Conservation (phyloP, 1,140 invertebrate genomes). For the Lordiphosa mommai region DNA sequence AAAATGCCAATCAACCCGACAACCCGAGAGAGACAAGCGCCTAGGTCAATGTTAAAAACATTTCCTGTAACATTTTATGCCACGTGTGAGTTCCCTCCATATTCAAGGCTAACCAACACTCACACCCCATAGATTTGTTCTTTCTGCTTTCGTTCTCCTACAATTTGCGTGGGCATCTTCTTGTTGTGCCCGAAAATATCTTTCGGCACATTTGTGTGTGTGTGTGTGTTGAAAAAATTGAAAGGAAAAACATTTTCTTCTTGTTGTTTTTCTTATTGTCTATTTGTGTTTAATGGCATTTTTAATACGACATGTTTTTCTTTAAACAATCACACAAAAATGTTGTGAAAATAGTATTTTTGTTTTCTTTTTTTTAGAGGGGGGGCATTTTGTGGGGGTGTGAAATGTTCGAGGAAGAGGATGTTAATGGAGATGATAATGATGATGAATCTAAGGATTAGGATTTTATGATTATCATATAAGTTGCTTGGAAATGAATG, state of each 20-base stretch:
- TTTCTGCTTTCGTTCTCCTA: not conserved
- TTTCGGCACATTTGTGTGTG: slow-evolving; percentile 38
- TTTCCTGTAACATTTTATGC: slow-evolving; percentile 35
- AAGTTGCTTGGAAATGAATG: too few relatives aligned
- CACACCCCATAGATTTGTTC: not conserved
- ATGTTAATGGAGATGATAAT: not conserved
- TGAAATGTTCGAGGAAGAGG: not conserved
- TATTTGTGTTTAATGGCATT: slow-evolving; percentile 21
- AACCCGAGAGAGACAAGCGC: slow-evolving; percentile 36
- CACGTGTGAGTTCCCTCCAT: slow-evolving; percentile 25
- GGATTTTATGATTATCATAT: too few relatives aligned
- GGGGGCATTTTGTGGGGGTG: slow-evolving; percentile 15
- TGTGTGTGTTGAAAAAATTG: slow-evolving; percentile 9
- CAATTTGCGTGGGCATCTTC: not conserved
- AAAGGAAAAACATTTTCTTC: slow-evolving; percentile 11
- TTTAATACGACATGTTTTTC: slow-evolving; percentile 42
- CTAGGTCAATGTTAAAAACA: slow-evolving; percentile 47
- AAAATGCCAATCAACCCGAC: not conserved
- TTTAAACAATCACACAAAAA: slow-evolving; percentile 42
- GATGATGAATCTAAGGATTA: too few relatives aligned
- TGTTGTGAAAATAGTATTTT: slow-evolving; percentile 15
- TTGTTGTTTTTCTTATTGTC: slow-evolving; percentile 33
- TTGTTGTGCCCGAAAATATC: slow-evolving; percentile 28
- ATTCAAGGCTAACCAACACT: slow-evolving; percentile 35
- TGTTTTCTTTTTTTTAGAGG: slow-evolving; percentile 31